Percentiles rank a stretch among this genome's conserved stretches.
These are phyloP conservation scores for Protaetia brevitarsis DNA, from an alignment of 1,140 invertebrate species.

Conservation along the genomic window DNA sequence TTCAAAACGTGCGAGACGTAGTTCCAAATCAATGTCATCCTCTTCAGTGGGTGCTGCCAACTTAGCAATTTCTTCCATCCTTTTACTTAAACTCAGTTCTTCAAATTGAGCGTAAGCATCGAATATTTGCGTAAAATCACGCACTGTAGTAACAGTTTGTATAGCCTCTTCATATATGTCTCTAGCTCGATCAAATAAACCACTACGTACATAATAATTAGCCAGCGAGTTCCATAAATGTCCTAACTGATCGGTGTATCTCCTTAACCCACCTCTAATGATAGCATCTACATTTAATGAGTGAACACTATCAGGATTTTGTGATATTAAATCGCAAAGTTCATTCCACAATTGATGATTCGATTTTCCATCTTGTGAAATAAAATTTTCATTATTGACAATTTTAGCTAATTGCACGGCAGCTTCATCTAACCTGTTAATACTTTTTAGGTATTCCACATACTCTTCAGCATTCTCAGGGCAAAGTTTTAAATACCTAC, in stretches of 20 bases:
- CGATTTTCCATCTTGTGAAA: constrained; percentile 97
- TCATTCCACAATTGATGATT: constrained; percentile 99
- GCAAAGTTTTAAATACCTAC: constrained; percentile 95
- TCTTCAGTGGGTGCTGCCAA: constrained; percentile 71
- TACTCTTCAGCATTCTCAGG: no score
- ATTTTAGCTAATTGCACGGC: constrained; percentile 85
- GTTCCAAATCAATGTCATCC: constrained; percentile 92
- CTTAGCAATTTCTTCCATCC: constrained; percentile 83
- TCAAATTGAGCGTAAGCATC: constrained; percentile 99
- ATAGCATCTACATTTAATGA: constrained; percentile 97
- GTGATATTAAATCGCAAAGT: constrained; percentile 50
- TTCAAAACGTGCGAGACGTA: constrained; percentile 88
- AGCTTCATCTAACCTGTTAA: constrained; percentile 89
- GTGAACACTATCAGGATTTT: constrained; percentile 81
- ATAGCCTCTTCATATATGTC: constrained; percentile 99
- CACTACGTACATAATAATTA: constrained; percentile 96
- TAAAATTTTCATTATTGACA: constrained; percentile 96
- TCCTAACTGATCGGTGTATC: constrained; percentile 98
- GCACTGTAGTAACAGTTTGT: constrained; percentile 91
- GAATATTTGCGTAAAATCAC: constrained; percentile 99
- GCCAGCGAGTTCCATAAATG: constrained; percentile 97
- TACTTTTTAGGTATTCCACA: constrained; percentile 76
- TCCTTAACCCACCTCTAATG: constrained; percentile 89
- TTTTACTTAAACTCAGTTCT: constrained; percentile 86
- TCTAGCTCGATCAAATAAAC: constrained; percentile 94